Conservation (phyloP, 2,888 invertebrate species). For the Bugulina stolonifera region DNA sequence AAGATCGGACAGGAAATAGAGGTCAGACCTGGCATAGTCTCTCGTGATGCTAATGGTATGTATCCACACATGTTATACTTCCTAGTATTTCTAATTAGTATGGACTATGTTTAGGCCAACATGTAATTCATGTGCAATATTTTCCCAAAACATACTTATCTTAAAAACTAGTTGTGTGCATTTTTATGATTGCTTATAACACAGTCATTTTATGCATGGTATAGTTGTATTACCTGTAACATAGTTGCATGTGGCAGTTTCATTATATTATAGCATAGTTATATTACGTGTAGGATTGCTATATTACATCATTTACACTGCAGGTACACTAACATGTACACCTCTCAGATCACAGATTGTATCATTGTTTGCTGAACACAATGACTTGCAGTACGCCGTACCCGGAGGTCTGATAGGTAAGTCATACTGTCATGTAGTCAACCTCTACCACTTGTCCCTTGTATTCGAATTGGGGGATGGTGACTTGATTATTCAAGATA, state of each 20-base stretch:
- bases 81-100: no score
- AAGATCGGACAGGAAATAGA: slow-evolving; percentile 97
- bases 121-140: no score
- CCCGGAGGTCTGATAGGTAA: slow-evolving; percentile 96
- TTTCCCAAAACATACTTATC: no score
- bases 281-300: background rate
- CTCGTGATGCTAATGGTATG: slow-evolving; percentile 90
- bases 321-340: slow-evolving; percentile 69
- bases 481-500: no score
- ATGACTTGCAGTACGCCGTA: slow-evolving; percentile 93
- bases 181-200: background rate
- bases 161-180: no score
- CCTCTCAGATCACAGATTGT: slow-evolving; percentile 96
- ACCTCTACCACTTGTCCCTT: no score
- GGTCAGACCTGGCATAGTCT: slow-evolving; percentile 92
- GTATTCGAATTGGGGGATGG: no score
- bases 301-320: background rate
- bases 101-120: no score
- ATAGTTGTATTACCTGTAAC: background rate
- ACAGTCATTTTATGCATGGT: background rate
- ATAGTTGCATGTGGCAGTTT: no score
- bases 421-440: no score
- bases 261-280: background rate
- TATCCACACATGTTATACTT: no score
- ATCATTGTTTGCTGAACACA: slow-evolving; percentile 94